phyloP scores from a whole-genome alignment of 2,113 vertebrate genomes.

The Microcebus griseorufus region DNA sequence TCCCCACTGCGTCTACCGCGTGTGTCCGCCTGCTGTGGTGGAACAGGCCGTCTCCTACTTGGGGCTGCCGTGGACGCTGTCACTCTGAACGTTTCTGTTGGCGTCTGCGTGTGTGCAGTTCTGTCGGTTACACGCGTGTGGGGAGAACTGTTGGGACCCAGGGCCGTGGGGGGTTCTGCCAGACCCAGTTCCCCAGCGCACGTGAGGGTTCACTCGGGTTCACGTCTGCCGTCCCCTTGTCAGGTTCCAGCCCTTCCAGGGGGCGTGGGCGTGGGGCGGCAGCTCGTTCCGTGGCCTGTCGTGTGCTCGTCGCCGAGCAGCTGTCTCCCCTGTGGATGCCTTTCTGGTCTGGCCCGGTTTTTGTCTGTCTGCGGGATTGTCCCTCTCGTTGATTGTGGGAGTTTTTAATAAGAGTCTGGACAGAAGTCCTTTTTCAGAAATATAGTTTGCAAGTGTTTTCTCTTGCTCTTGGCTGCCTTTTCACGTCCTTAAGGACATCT shows the following conservation, averaged over 20 bases:
- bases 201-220: rapidly evolving
- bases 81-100: rapidly evolving
- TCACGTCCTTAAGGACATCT: neutral
- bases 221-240: rapidly evolving
- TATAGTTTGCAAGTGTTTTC: neutral
- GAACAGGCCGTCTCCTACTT: too few relatives aligned
- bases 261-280: rapidly evolving
- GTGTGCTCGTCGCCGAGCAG: rapidly evolving
- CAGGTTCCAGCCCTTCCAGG: neutral
- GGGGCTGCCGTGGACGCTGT: too few relatives aligned
- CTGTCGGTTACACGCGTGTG: rapidly evolving
- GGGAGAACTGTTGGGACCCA: rapidly evolving
- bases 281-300: rapidly evolving
- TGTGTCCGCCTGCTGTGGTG: rapidly evolving
- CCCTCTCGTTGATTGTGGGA: neutral
- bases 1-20: too few relatives aligned
- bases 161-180: neutral
- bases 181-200: neutral
- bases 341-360: neutral
- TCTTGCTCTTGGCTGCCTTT: neutral
- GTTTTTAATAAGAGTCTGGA: neutral
- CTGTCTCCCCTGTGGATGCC: too few relatives aligned
- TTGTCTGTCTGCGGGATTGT: neutral
- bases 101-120: neutral
- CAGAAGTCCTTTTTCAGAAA: neutral